These are phyloP conservation scores for Siniperca scherzeri DNA, from an alignment of 2,797 vertebrate genomes.

Conservation along the genomic window DNA sequence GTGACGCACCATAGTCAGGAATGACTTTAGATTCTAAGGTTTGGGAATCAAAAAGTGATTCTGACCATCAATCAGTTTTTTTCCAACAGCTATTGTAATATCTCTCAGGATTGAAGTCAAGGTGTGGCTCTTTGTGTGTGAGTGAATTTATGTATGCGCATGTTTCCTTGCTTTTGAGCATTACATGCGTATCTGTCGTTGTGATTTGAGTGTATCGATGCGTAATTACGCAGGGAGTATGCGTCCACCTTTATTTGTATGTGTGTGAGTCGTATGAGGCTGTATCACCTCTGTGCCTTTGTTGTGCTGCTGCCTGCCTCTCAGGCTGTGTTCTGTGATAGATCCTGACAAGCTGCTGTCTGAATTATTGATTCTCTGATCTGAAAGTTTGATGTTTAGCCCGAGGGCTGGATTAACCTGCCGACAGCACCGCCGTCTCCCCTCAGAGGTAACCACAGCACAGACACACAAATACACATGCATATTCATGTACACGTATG, in stretches of 20 bases:
- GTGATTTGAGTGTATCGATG: slow-evolving; percentile 11
- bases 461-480: slow-evolving; percentile 48
- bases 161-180: slow-evolving; percentile 28
- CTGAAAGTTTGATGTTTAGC: slow-evolving; percentile 87
- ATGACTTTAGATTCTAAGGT: slow-evolving; percentile 41
- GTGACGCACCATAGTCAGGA: slow-evolving; percentile 19
- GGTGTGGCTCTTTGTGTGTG: slow-evolving; percentile 41
- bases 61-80: slow-evolving; percentile 46
- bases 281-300: slow-evolving; percentile 73
- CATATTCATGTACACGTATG: slow-evolving; percentile 67
- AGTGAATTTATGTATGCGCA: slow-evolving; percentile 32
- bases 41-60: slow-evolving; percentile 58
- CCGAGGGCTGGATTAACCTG: slow-evolving; percentile 87
- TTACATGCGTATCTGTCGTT: slow-evolving; percentile 9
- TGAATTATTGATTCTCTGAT: slow-evolving; percentile 87
- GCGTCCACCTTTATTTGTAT: slow-evolving; percentile 64
- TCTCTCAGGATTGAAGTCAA: slow-evolving; percentile 18
- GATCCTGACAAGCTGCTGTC: slow-evolving; percentile 81
- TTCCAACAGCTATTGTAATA: neutral
- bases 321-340: slow-evolving; percentile 76
- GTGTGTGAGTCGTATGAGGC: slow-evolving; percentile 55
- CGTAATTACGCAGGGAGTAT: slow-evolving; percentile 45
- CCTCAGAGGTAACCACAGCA: slow-evolving; percentile 61
- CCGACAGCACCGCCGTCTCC: slow-evolving; percentile 61
- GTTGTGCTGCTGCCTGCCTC: slow-evolving; percentile 64